Conservation (phyloP, 1,140 invertebrate genomes). For the Lutraria rhynchaena region DNA sequence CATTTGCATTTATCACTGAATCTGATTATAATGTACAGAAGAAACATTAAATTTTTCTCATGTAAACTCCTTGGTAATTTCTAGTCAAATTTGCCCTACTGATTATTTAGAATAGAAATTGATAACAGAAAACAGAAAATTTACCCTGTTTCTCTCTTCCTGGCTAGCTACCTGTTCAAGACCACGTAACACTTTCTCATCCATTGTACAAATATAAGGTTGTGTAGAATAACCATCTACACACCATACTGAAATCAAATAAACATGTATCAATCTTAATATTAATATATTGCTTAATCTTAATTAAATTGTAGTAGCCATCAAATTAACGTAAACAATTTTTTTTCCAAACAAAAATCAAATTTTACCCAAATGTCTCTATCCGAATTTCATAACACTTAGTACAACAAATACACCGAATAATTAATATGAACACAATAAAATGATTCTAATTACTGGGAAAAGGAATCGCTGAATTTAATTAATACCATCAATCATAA, state of each 20-base stretch:
- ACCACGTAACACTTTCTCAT: constrained; percentile 76
- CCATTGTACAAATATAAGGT: constrained; percentile 66
- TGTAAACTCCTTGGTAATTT: too few relatives aligned
- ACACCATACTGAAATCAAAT: constrained; percentile 48
- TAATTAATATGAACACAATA: neutral
- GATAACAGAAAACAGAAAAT: too few relatives aligned
- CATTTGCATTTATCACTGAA: too few relatives aligned
- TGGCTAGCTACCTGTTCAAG: constrained; percentile 69
- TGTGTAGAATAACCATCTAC: constrained; percentile 37
- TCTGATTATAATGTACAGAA: too few relatives aligned
- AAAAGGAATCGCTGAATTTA: too few relatives aligned
- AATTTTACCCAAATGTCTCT: neutral
- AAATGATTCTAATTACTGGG: too few relatives aligned
- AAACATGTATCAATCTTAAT: constrained; percentile 30
- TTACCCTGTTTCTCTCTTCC: constrained; percentile 69
- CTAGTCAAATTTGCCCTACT: too few relatives aligned
- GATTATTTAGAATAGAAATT: too few relatives aligned
- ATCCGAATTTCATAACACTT: neutral
- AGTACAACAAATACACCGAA: neutral
- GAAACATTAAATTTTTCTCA: too few relatives aligned
- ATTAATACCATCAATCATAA: too few relatives aligned
- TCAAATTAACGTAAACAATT: neutral
- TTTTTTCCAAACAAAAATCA: neutral
- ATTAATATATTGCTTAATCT: neutral
- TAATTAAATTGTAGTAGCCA: neutral